A percentile compares a stretch with the other conserved stretches of the same genome.
Conservation (phyloP, 2,888 invertebrate species). For the Oasisia sp. region DNA sequence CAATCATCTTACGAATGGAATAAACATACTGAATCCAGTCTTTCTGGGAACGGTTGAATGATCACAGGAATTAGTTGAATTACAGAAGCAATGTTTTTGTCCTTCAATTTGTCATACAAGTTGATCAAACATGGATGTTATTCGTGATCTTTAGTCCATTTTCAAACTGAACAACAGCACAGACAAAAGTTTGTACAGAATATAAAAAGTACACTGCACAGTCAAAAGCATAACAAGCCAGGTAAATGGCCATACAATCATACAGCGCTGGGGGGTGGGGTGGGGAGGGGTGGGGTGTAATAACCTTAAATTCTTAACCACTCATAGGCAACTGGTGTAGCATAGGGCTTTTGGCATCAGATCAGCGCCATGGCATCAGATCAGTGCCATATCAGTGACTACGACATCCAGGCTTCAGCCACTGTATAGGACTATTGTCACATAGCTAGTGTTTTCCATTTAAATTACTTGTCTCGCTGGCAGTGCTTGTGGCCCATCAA, state of each 20-base stretch:
- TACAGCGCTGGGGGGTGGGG: no score
- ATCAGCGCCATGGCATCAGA: not conserved
- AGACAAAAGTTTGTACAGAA: not conserved
- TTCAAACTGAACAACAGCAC: not conserved
- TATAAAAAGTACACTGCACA: slow-evolving; percentile 31
- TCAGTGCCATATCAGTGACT: not conserved
- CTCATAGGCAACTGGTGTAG: not conserved
- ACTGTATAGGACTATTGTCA: not conserved
- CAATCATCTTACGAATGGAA: not conserved
- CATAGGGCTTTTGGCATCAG: not conserved
- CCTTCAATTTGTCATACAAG: no score
- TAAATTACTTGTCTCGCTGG: not conserved
- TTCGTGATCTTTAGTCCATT: not conserved
- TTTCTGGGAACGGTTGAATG: not conserved
- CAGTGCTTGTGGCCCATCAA: not conserved
- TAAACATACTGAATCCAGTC: not conserved
- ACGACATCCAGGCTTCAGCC: not conserved
- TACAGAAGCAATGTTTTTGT: not conserved
- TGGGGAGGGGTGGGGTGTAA: no score
- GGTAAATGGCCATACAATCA: not conserved
- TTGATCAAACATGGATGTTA: no score
- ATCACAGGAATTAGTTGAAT: not conserved
- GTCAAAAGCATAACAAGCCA: slow-evolving; percentile 38
- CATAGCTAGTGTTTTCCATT: not conserved
- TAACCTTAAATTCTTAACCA: not conserved